Conservation (phyloP, 2,113 vertebrate species). For the Prochilodus magdalenae region DNA sequence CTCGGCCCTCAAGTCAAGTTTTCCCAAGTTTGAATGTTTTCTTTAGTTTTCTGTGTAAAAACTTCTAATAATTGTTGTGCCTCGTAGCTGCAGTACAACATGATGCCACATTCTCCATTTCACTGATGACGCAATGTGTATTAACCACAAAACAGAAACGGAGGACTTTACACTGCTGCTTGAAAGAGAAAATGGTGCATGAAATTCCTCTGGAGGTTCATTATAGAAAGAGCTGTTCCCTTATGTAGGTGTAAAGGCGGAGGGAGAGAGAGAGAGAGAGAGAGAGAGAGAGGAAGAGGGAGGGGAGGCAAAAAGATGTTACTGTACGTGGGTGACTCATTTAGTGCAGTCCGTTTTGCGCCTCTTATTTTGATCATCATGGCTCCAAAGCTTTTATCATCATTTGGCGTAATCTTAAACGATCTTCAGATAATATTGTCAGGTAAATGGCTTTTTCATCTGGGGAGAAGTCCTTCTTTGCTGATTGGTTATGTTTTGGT, state of each 20-base stretch:
- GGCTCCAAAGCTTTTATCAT: background rate
- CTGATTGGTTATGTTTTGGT: background rate
- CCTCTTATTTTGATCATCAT: constrained; percentile 16
- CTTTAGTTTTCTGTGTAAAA: background rate
- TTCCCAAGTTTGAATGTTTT: background rate
- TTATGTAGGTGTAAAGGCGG: constrained; percentile 28
- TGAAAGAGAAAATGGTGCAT: constrained; percentile 47
- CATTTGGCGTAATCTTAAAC: background rate
- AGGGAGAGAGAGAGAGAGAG: background rate
- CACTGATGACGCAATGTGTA: constrained; percentile 35
- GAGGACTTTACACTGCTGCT: constrained; percentile 36
- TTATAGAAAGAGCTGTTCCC: constrained; percentile 32
- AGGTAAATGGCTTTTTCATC: background rate
- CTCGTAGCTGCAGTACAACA: background rate
- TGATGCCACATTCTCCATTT: constrained; percentile 9
- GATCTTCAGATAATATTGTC: background rate
- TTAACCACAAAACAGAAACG: constrained; percentile 34
- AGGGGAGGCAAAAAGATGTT: background rate
- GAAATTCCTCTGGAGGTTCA: constrained; percentile 50
- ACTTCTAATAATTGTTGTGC: background rate
- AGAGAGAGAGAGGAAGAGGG: background rate
- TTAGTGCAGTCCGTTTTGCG: background rate
- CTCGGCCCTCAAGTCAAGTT: background rate
- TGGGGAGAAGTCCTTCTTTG: background rate
- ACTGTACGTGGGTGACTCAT: constrained; percentile 19